A percentile compares a stretch with the other conserved stretches of the same genome.
Evolutionary conservation across 2,797 vertebrate genomes (phyloP).

Genomic region (Microhierax caerulescens): DNA sequence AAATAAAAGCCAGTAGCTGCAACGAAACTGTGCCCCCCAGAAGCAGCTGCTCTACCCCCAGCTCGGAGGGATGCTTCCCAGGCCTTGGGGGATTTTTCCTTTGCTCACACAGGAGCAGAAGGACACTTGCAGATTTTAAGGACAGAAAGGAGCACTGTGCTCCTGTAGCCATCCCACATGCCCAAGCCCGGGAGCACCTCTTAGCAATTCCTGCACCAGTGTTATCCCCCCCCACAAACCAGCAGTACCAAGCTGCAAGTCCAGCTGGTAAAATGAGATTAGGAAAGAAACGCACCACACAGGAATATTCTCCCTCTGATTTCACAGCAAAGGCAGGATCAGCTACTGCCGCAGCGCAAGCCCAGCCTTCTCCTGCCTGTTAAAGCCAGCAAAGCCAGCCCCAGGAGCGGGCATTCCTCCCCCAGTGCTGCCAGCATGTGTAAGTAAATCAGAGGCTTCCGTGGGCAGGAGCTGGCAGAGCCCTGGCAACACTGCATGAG

Average conservation of each 20-base stretch:
- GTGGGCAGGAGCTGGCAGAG: not conserved
- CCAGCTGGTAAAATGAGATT: not conserved
- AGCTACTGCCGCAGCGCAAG: not conserved
- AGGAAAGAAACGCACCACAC: not conserved
- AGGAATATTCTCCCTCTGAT: not conserved
- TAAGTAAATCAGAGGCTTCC: not conserved
- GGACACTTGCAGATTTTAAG: too few species aligned
- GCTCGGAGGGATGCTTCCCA: not conserved
- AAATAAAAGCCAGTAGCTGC: not conserved
- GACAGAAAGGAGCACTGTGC: not conserved
- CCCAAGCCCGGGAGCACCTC: not conserved
- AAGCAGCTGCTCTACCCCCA: not conserved
- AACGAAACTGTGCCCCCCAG: fast-evolving
- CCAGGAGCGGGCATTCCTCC: not conserved
- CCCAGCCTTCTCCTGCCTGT: not conserved
- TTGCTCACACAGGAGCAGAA: not conserved
- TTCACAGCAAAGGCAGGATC: not conserved
- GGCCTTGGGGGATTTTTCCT: fast-evolving
- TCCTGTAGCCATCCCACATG: not conserved
- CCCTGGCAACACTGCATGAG: not conserved
- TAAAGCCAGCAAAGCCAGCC: not conserved
- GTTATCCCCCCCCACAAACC: not conserved
- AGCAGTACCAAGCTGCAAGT: not conserved
- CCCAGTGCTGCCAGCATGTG: fast-evolving
- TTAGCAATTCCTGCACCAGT: not conserved